Percentiles rank a stretch among this genome's conserved stretches.
These are phyloP conservation scores for Gavia stellata DNA, from an alignment of 2,113 vertebrate species.

Conservation along the genomic window DNA sequence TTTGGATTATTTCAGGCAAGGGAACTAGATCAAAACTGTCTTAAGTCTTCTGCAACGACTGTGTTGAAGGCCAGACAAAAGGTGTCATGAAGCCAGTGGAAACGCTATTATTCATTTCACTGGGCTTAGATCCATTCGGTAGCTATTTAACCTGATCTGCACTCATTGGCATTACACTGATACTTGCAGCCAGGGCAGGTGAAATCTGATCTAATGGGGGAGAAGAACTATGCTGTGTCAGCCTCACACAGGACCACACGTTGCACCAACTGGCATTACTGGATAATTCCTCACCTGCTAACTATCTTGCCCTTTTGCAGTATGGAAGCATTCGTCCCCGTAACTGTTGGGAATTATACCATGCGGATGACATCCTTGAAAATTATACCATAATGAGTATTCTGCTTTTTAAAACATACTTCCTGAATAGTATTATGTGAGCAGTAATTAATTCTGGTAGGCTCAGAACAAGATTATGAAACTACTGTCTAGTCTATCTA, in stretches of 20 bases:
- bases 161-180: background rate
- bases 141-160: background rate
- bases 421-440: constrained; percentile 48
- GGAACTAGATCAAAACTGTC: background rate
- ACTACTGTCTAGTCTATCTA: constrained; percentile 42
- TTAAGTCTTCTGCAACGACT: background rate
- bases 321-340: background rate
- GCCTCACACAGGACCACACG: background rate
- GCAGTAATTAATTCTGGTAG: constrained; percentile 54
- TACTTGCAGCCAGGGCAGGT: background rate
- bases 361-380: background rate
- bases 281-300: background rate
- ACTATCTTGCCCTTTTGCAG: background rate
- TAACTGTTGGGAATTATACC: background rate
- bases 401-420: constrained; percentile 48
- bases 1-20: background rate
- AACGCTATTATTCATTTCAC: background rate
- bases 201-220: background rate
- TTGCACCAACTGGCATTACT: background rate
- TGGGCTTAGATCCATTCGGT: background rate
- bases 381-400: constrained; percentile 39
- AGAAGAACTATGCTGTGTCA: background rate
- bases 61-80: background rate
- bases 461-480: constrained; percentile 46
- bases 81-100: background rate